Evolutionary conservation across 2,888 invertebrate genomes (phyloP).

Genomic region (Diplolepis rosae): DNA sequence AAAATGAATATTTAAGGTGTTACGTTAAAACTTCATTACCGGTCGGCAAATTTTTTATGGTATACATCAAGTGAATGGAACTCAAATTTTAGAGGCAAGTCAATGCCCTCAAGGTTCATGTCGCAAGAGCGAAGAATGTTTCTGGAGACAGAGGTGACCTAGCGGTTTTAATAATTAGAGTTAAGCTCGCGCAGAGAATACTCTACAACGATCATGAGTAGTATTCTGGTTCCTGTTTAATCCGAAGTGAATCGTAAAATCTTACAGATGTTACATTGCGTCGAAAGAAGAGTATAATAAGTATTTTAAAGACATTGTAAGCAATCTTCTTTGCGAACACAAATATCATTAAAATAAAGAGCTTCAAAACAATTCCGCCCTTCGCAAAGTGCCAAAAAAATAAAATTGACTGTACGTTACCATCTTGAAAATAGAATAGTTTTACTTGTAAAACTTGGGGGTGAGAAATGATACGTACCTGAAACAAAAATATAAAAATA

Average conservation of each 20-base stretch:
- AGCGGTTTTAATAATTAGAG: not conserved
- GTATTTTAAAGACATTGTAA: not conserved
- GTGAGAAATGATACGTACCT: slow-evolving; percentile 20
- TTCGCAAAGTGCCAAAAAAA: not conserved
- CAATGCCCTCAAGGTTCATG: not conserved
- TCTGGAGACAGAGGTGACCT: not conserved
- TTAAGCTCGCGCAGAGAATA: not conserved
- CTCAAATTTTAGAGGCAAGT: not conserved
- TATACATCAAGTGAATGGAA: not conserved
- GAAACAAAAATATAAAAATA: not conserved
- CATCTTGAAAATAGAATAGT: not conserved
- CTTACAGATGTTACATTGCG: not conserved
- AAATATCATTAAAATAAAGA: not conserved
- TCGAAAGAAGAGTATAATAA: not conserved
- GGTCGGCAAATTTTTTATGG: not conserved
- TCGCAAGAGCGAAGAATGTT: not conserved
- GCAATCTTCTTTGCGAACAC: not conserved
- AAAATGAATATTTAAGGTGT: not conserved
- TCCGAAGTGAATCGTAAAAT: not conserved
- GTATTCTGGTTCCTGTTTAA: not conserved
- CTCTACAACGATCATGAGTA: not conserved
- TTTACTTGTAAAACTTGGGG: not conserved
- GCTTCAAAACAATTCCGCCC: not conserved
- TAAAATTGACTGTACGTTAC: not conserved
- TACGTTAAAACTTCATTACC: not conserved